Evolutionary conservation across 2,113 vertebrate genomes (phyloP), one percentile per base, ranked within the genome.

Genomic region (Cariama cristata): DNA sequence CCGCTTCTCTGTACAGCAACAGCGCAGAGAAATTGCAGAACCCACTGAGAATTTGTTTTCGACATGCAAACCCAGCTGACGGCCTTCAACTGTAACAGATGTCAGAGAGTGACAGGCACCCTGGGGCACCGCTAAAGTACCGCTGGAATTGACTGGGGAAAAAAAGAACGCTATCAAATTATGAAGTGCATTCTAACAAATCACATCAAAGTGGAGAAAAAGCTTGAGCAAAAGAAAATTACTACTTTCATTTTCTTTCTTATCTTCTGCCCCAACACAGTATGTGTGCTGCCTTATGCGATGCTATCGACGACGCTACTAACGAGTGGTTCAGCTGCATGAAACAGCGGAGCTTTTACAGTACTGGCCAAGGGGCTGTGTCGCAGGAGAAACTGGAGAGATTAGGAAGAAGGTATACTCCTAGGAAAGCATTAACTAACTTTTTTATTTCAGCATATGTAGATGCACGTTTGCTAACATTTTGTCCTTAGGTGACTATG

Each of bases 11-110:
- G 75, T 91, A 77, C 84, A 52, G 73, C 89, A 91, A 81, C 64
- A 53, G 68, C 0, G 0, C 30, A 11, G 56, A 63, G 89, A 97
- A 90, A 84, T 68, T 75, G 42, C 49, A 42, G 75, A 90, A 69
- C 90, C 85, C 92, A 52, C 93, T 15, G 93, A 91, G 95, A 82
- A 74, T 96, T 96, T 92, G 66, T 87, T 97, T 95, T 92, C 2
- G 0, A 63, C 72, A 33, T 45, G 75, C 88, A 95, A 96, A 94
- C 40, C 53, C 83, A 67, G 79, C 67, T 87, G 95, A 97, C 69
- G 92, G 91, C 87, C 89, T 64, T 97, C 92, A 56, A 68, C 44
- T 53, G 22, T 24, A 92, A 79, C 91, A 87, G 74, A 95, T 95
- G 94, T 80, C 91, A 72, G 81, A 53, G 81, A 95, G 66, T 47